A percentile compares a stretch with the other conserved stretches of the same genome.
Evolutionary conservation across 1,140 invertebrate species (phyloP).

Genomic region (Halyomorpha halys): DNA sequence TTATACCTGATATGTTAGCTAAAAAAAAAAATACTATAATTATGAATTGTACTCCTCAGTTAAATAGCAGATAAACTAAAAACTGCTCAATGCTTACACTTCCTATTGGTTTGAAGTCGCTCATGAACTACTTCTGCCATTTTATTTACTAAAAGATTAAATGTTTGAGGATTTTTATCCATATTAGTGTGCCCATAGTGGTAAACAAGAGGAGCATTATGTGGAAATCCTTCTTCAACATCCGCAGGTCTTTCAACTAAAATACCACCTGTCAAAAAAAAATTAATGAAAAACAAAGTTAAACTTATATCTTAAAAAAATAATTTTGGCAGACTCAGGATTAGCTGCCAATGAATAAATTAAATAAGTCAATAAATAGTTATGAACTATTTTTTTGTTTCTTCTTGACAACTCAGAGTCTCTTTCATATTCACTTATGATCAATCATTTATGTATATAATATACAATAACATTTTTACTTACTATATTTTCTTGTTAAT

Average conservation of each 20-base stretch:
- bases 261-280: conserved; percentile 52
- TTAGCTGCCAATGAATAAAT: too few species aligned
- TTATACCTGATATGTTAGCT: conserved; percentile 81
- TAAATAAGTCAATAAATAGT: too few species aligned
- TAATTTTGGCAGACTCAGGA: too few species aligned
- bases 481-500: too few species aligned
- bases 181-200: conserved; percentile 86
- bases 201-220: conserved; percentile 83
- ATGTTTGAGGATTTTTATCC: conserved; percentile 66
- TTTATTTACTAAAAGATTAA: conserved; percentile 72
- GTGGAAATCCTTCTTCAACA: conserved; percentile 85
- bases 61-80: not conserved
- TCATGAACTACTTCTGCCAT: conserved; percentile 79
- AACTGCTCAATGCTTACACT: conserved; percentile 43
- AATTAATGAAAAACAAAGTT: not conserved
- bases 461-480: too few species aligned
- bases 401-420: too few species aligned
- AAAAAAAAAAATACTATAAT: conserved; percentile 29
- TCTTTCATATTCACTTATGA: too few species aligned
- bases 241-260: conserved; percentile 82
- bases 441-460: too few species aligned
- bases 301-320: too few species aligned
- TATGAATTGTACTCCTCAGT: not conserved
- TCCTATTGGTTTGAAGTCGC: conserved; percentile 74
- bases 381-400: too few species aligned